Evolutionary conservation across 1,140 invertebrate species (phyloP), one percentile per base, ranked within the genome.

Genomic region (Acromyrmex charruanus): DNA sequence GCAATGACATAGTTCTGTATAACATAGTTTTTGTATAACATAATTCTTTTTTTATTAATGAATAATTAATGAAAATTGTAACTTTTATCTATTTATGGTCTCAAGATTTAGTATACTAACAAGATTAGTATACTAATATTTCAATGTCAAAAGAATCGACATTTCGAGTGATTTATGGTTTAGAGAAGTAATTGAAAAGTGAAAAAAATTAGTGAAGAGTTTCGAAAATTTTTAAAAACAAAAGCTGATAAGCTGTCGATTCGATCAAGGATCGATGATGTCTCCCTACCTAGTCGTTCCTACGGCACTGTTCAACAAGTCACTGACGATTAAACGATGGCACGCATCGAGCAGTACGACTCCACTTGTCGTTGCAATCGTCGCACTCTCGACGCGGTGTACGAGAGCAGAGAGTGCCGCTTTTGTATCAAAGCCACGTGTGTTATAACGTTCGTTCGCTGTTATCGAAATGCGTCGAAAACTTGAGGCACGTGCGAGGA

Each of bases 251-350:
- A 44, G 18, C 16, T 72, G 10, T 72, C 18, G 14, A 5, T 71
- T 79, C 65, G 16, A 55, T 69, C 16, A 5, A 5, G 35, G 1
- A 58, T 65, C 28, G 61, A 66, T 49, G 21, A 65, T 21, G 25
- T 25, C 44, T 65, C 44, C 31, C n/a, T 81, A 55, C 28, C 31
- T 71, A 39, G 2, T 4, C 21, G 16, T 55, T 72, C 12, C 14
- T 59, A 74, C 53, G 53, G 12, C 31, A 35, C 49, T 59, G 35
- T 82, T 72, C 51, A 66, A 72, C 68, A 59, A 72, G 51, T 81
- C 51, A 39, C 51, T 16, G 35, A 59, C 39, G 35, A 82, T 82
- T 82, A 72, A 82, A 82, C 68, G 69, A 82, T 72, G 68, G 35
- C 16, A 69, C 21, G 77, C 63, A 81, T 81, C 65, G 66, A 72